These are phyloP conservation scores for Dolomedes plantarius DNA, from an alignment of 2,888 invertebrate genomes.

Conservation along the genomic window DNA sequence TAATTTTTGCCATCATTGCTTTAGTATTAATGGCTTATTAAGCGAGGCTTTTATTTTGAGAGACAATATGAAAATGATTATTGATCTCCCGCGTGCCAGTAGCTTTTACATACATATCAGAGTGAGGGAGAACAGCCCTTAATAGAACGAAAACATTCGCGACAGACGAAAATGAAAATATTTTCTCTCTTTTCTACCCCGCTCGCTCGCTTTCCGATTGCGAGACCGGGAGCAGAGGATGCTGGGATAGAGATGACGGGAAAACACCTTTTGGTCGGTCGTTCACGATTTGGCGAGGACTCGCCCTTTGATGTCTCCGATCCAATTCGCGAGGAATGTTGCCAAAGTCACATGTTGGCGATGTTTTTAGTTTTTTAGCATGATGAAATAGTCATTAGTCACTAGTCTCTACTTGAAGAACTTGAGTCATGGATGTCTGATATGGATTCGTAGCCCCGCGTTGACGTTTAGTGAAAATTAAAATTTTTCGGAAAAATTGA, in stretches of 20 bases:
- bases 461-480: no score
- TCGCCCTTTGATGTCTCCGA: not conserved
- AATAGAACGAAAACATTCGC: not conserved
- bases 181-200: no score
- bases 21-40: no score
- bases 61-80: no score
- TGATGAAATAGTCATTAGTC: not conserved
- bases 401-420: no score
- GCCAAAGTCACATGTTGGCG: not conserved
- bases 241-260: constrained; percentile 60
- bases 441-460: no score
- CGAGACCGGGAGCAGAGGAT: constrained; percentile 35
- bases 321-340: not conserved
- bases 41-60: no score
- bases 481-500: no score
- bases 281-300: constrained; percentile 8
- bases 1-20: no score
- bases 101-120: no score
- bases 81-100: no score
- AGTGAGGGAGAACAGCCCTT: constrained; percentile 6
- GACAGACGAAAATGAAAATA: not conserved
- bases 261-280: constrained; percentile 29
- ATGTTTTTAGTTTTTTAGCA: not conserved
- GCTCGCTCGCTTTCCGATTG: not conserved
- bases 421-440: no score